Conservation (phyloP, 2,797 vertebrate species). For the Microchirus variegatus region DNA sequence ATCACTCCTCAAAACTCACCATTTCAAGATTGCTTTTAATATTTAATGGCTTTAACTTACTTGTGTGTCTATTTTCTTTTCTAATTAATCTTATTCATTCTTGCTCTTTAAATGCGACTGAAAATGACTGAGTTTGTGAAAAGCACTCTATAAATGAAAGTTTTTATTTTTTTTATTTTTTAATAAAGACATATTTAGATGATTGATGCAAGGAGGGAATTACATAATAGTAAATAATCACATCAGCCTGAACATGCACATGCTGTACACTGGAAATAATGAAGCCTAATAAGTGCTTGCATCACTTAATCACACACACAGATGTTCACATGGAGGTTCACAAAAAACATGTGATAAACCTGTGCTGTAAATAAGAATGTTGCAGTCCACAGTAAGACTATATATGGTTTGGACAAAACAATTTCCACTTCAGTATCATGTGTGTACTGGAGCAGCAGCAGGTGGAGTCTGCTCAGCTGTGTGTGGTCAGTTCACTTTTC, state of each 20-base stretch:
- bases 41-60: too few relatives aligned
- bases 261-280: slow-evolving; percentile 15
- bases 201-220: neutral
- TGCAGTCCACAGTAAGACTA: neutral
- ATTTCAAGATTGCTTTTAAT: too few relatives aligned
- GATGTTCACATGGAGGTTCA: neutral
- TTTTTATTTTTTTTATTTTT: too few relatives aligned
- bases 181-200: too few relatives aligned
- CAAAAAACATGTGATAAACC: slow-evolving; percentile 1
- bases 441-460: neutral
- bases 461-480: neutral
- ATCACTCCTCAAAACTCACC: too few relatives aligned
- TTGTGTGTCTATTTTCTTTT: too few relatives aligned
- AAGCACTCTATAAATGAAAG: too few relatives aligned
- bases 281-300: slow-evolving; percentile 8
- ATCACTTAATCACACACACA: slow-evolving; percentile 10
- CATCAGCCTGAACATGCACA: neutral
- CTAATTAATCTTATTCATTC: too few relatives aligned
- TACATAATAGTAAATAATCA: slow-evolving; percentile 8
- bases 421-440: neutral
- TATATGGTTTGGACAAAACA: neutral
- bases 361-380: neutral
- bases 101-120: too few relatives aligned
- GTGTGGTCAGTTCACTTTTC: too few relatives aligned
- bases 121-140: too few relatives aligned